phyloP scores from a whole-genome alignment of 2,888 invertebrate genomes.

The Agriotes lineatus region DNA sequence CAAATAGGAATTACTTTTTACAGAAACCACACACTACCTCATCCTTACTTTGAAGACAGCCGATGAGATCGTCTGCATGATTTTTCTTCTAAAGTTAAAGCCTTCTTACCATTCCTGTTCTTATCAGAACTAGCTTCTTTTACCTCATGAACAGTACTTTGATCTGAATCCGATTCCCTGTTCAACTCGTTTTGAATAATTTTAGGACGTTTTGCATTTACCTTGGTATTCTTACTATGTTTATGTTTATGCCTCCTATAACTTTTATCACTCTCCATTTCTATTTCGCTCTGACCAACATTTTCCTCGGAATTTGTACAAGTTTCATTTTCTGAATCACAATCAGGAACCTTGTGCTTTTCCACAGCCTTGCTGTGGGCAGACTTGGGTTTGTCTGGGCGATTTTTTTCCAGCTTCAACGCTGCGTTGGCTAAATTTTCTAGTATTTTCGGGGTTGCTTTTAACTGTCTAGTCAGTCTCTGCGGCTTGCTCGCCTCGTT shows the following conservation, averaged over 20 bases:
- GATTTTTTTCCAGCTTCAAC: constrained; percentile 52
- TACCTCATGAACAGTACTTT: constrained; percentile 44
- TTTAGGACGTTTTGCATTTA: constrained; percentile 51
- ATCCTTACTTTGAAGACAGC: constrained; percentile 52
- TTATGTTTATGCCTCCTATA: constrained; percentile 47
- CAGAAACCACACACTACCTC: neutral
- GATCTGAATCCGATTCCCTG: constrained; percentile 53
- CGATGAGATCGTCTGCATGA: constrained; percentile 55
- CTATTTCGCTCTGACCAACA: constrained; percentile 29
- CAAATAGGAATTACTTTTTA: neutral
- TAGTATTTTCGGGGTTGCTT: constrained; percentile 76
- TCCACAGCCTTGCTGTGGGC: constrained; percentile 24
- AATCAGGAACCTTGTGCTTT: constrained; percentile 47
- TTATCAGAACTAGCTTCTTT: constrained; percentile 35
- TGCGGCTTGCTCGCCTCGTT: constrained; percentile 68
- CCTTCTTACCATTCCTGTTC: constrained; percentile 36
- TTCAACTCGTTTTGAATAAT: constrained; percentile 46
- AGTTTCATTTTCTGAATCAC: constrained; percentile 36
- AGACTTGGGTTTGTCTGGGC: constrained; percentile 42
- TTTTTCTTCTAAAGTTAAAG: constrained; percentile 42
- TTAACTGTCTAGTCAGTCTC: constrained; percentile 71
- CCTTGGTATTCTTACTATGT: constrained; percentile 49
- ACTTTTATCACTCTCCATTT: constrained; percentile 35
- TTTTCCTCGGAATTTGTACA: constrained; percentile 39
- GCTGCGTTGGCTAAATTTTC: constrained; percentile 71